Base-by-base conservation (phyloP, 2,797 vertebrate species). In the Pangasius krempfi region DNA sequence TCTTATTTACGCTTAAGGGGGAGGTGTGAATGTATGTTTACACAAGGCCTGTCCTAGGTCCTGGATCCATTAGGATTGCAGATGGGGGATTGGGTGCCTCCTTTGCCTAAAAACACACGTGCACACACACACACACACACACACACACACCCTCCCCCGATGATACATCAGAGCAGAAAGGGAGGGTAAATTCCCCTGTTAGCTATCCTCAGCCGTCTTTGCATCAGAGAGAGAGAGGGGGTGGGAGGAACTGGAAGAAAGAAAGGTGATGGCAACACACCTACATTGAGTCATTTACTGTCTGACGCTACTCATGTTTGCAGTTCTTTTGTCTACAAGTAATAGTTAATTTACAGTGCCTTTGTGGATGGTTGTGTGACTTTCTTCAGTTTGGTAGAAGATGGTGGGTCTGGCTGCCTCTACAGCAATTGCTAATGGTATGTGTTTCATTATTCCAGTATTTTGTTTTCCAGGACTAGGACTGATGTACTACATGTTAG, bases 11-110 rank as follows among this genome's bases (percentile, higher is more conserved):
- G 64, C 80, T 87, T 72, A 83, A 89, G 87, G 88, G 85, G 87
- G 85, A 93, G 94, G 89, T 86, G 70, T 58, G 66, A 37, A 75
- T 78, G 60, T 88, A 72, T 95, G 94, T 96, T 95, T 94, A 94
- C 93, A 95, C 93, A 92, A 89, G 92, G 94, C 88, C 90, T 94
- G 93, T 94, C 94, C 94, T 93, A 95, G 95, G 95, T 95, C 94
- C 93, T 86, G 88, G 89, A 94, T 94, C 94, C 93, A 91, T 88
- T 64, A 30, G 92, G 94, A 95, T 95, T 95, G 93, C 92, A 94
- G 92, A 89, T 30, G 87, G 91, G 88, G 86, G 54, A 83, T 68
- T 62, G 58, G 66, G 30, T n/a, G 27, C 30, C 14, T 37, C 12
- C 4, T 22, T 88, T 62, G 44, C 58, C 62, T 7, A 86, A 82